These are phyloP conservation scores for Reinhardtius hippoglossoides DNA, from an alignment of 2,113 vertebrate species.

Conservation along the genomic window DNA sequence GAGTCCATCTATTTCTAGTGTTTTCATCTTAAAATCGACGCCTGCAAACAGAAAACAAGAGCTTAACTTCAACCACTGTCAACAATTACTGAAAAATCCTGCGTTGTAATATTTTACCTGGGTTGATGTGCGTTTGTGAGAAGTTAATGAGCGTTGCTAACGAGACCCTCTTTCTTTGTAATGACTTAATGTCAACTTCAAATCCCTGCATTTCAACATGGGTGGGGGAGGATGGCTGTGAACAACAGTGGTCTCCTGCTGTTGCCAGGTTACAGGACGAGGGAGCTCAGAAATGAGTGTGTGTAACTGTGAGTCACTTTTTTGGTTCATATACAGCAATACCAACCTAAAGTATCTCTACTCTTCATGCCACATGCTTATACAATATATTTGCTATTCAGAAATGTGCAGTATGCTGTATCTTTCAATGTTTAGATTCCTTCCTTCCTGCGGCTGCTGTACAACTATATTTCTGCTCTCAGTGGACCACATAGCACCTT, in stretches of 20 bases:
- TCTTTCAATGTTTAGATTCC: no score
- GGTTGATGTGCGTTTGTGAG: conserved; percentile 7
- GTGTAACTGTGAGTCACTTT: neutral
- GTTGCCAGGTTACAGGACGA: conserved; percentile 4
- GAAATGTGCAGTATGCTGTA: no score
- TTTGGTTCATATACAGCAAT: neutral
- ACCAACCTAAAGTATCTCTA: no score
- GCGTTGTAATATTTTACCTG: neutral
- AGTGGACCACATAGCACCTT: no score
- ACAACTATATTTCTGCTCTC: no score
- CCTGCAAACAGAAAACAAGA: conserved; percentile 63
- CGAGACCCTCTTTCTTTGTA: neutral
- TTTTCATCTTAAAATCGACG: conserved; percentile 88
- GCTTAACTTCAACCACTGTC: neutral
- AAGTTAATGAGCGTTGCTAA: conserved; percentile 6
- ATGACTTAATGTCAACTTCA: conserved; percentile 1
- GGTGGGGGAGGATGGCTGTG: neutral
- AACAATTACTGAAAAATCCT: neutral
- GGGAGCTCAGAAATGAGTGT: conserved; percentile 9
- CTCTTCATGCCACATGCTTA: no score
- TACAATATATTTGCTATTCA: no score
- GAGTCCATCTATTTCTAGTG: conserved; percentile 82
- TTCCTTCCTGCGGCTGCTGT: no score
- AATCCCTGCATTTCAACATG: conserved; percentile 14
- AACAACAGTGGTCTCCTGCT: neutral